These are phyloP conservation scores for Hecatera dysodea DNA, from an alignment of 2,888 invertebrate genomes.

Conservation along the genomic window DNA sequence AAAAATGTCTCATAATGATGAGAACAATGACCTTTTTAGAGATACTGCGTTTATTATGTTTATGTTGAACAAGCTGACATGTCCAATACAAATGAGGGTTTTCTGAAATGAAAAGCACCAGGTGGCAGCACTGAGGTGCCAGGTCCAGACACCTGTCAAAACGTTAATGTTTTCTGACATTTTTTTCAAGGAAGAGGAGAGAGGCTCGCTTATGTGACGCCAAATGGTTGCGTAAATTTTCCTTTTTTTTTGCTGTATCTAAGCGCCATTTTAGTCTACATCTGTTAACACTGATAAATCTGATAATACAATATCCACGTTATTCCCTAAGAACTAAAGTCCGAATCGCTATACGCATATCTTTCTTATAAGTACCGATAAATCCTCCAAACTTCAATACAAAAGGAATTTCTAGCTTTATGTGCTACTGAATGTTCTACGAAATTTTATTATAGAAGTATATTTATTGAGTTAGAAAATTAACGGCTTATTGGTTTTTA, in stretches of 20 bases:
- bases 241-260: slow-evolving; percentile 23
- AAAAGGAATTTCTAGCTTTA: slow-evolving; percentile 37
- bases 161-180: no score
- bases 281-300: slow-evolving; percentile 26
- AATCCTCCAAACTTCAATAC: slow-evolving; percentile 48
- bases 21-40: no score
- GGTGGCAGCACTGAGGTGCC: no score
- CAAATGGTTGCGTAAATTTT: slow-evolving; percentile 29
- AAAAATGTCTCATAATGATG: no score
- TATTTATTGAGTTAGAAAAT: slow-evolving; percentile 42
- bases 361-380: slow-evolving; percentile 38
- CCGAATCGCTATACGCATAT: slow-evolving; percentile 20
- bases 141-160: no score
- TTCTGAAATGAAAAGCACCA: no score
- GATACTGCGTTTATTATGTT: no score
- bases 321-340: slow-evolving; percentile 40
- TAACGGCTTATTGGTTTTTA: slow-evolving; percentile 13
- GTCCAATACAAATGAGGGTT: no score
- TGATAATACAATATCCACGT: slow-evolving; percentile 41
- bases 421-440: slow-evolving; percentile 33
- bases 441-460: slow-evolving; percentile 42
- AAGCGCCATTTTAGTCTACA: slow-evolving; percentile 42
- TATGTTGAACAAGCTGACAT: no score
- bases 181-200: no score
- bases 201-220: no score